Conservation (phyloP, 2,113 vertebrate genomes). For the Balaeniceps rex region DNA sequence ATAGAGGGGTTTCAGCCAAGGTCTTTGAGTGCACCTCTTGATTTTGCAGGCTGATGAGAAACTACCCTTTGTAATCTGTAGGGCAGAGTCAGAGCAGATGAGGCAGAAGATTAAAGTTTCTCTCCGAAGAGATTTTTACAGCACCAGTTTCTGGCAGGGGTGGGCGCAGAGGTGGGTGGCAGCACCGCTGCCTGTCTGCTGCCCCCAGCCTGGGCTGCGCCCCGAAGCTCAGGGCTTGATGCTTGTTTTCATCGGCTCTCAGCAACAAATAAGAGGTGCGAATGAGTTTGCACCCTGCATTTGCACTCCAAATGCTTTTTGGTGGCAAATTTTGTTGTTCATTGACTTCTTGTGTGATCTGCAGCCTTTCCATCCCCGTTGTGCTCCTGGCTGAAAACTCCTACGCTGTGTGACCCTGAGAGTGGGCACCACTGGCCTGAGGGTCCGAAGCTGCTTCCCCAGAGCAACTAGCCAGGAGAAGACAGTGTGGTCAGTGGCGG, state of each 20-base stretch:
- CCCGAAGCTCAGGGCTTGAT: neutral
- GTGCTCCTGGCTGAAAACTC: neutral
- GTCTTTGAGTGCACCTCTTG: neutral
- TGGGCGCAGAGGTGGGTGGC: neutral
- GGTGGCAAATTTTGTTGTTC: neutral
- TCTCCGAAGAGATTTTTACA: neutral
- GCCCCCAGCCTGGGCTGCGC: neutral
- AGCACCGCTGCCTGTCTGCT: neutral
- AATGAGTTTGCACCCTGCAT: neutral
- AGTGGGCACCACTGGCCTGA: neutral
- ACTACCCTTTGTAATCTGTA: neutral
- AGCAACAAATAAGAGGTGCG: neutral
- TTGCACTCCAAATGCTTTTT: neutral
- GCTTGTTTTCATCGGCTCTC: neutral
- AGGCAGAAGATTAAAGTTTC: neutral
- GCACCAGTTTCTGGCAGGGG: neutral
- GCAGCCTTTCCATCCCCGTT: neutral
- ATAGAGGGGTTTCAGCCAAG: accelerated
- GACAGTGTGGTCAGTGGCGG: accelerated
- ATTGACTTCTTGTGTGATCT: neutral
- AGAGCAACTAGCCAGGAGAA: neutral
- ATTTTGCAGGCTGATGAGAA: neutral
- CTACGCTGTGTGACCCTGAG: neutral
- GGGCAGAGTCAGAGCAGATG: neutral
- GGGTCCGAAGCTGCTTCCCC: neutral